Percentiles rank a stretch among this genome's conserved stretches.
Evolutionary conservation across 1,140 invertebrate species (phyloP).

Genomic region (Stegodyphus mimosarum): DNA sequence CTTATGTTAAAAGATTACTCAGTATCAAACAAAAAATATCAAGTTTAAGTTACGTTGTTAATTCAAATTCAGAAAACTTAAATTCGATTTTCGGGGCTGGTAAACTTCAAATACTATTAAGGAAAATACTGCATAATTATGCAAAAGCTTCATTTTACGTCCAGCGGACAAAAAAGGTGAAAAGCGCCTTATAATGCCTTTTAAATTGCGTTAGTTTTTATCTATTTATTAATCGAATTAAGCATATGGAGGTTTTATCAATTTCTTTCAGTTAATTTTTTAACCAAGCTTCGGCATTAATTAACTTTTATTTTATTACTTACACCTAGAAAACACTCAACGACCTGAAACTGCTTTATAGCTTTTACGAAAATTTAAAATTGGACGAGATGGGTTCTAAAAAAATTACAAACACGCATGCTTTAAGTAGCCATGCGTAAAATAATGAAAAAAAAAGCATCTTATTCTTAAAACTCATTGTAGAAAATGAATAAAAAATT

Average conservation of each 20-base stretch:
- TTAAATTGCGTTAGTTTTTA: too few species aligned
- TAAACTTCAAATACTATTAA: too few species aligned
- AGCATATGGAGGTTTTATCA: background rate
- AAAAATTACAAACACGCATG: background rate
- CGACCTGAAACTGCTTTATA: conserved; percentile 19
- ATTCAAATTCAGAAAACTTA: too few species aligned
- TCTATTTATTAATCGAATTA: too few species aligned
- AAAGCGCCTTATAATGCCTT: too few species aligned
- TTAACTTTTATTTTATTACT: conserved; percentile 61
- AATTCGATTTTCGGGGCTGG: too few species aligned
- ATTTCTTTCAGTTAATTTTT: background rate
- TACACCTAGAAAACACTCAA: conserved; percentile 39
- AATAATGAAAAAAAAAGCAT: background rate
- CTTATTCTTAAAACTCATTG: conserved; percentile 25
- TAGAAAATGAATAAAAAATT: conserved; percentile 49
- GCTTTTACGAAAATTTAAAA: conserved; percentile 12
- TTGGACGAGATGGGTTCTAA: background rate
- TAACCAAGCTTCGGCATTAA: background rate
- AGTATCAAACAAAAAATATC: too few species aligned
- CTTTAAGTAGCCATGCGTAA: background rate
- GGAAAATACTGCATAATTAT: too few species aligned
- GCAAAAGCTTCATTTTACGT: too few species aligned
- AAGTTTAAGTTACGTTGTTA: too few species aligned
- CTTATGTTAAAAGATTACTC: too few species aligned
- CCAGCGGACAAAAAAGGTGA: too few species aligned